Evolutionary conservation across 2,888 invertebrate genomes (phyloP), one percentile per base, ranked within the genome.

Genomic region (Lasioglossum malachurum): DNA sequence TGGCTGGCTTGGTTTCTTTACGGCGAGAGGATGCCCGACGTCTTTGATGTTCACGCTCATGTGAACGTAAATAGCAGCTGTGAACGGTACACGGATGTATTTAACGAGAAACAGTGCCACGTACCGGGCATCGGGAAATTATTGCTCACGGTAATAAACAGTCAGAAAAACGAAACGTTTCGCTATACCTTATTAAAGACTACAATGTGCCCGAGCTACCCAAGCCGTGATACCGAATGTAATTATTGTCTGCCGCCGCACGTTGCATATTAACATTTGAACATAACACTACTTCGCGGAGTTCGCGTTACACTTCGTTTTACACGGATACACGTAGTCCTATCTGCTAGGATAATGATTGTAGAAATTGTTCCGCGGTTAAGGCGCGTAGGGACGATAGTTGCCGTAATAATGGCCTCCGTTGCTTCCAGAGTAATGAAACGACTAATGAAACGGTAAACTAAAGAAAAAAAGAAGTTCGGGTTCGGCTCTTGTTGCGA

Each of bases 131-230:
- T 53, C 75, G 31, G 76, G 78, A 83, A 83, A 89, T 90, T 84
- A 86, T 88, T 81, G 75, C 80, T 46, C 57, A 27, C 69, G 67
- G 89, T 86, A 90, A 90, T 89, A 87, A 88, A 90, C 87, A 85
- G 86, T 78, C 82, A 76, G 87, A 64, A 84, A 69, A 72, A 78
- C 75, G 78, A 77, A 53, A 80, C 76, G 53, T 60, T 60, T 75
- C 38, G 76, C 75, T 74, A 88, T 84, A 72, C 83, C 77, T 75
- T 82, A 84, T 84, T 73, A 75, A 67, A 82, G 46, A 71, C 46
- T 80, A 88, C 87, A 88, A 84, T 89, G 74, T 84, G 72, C 53
- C 73, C 67, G 2, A 75, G 74, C 85, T 87, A 14, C 83, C 83
- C 83, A 12, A 49, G 38, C 71, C 82, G 78, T 73, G 80, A 81